phyloP scores from a whole-genome alignment of 2,888 invertebrate genomes.

The Abrostola triplasia region DNA sequence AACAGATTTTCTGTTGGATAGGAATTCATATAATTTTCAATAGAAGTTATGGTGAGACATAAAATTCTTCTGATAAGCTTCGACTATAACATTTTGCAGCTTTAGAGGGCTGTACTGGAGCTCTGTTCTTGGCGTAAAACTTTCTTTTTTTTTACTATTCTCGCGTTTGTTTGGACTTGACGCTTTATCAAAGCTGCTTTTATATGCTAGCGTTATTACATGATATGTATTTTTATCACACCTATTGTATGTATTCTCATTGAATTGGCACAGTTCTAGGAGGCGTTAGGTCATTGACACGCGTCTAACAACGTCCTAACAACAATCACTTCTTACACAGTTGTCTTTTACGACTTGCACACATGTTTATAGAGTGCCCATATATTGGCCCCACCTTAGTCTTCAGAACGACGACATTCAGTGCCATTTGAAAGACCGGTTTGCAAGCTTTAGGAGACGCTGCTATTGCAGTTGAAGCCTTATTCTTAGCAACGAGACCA shows the following conservation, averaged over 20 bases:
- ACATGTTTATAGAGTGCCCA: neutral
- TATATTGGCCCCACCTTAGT: neutral
- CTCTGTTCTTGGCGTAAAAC: no score
- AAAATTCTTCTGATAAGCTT: no score
- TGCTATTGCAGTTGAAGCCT: no score
- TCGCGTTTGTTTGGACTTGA: no score
- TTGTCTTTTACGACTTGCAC: neutral
- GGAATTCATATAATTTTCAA: no score
- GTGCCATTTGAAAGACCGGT: neutral
- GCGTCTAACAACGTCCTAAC: conserved; percentile 4
- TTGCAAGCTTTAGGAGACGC: neutral
- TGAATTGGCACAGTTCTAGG: conserved; percentile 21
- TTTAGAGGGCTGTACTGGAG: no score
- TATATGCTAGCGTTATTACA: neutral
- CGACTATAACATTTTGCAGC: no score
- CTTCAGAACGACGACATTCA: neutral
- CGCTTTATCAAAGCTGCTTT: neutral
- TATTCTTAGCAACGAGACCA: no score
- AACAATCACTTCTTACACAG: conserved; percentile 1
- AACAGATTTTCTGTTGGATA: no score
- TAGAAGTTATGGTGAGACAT: no score
- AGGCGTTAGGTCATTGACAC: conserved; percentile 28
- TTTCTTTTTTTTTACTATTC: no score
- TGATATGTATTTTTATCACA: neutral
- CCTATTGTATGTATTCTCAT: neutral